Percentiles rank a stretch among this genome's conserved stretches.
These are phyloP conservation scores for Drosophila pseudoobscura DNA, from an alignment of 1,140 invertebrate species.

Conservation along the genomic window DNA sequence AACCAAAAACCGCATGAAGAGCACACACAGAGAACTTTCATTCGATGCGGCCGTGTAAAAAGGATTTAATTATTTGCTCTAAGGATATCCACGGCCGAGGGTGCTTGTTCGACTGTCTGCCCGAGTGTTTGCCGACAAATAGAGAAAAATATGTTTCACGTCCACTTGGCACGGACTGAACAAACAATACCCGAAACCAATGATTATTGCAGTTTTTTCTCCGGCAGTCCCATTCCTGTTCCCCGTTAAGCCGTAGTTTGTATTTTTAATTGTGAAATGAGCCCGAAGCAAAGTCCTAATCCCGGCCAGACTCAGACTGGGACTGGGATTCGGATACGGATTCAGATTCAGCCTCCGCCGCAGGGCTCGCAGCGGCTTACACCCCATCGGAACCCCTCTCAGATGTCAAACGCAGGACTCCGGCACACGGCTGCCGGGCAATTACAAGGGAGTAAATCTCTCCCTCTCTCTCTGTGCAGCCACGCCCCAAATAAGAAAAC, in stretches of 20 bases:
- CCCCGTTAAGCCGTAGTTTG: constrained; percentile 19
- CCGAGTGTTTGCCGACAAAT: constrained; percentile 61
- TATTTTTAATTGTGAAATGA: constrained; percentile 64
- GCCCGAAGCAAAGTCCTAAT: constrained; percentile 46
- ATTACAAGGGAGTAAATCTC: constrained; percentile 42
- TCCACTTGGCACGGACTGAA: constrained; percentile 58
- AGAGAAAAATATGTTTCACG: constrained; percentile 74
- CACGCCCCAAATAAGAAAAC: constrained; percentile 35
- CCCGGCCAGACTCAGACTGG: constrained; percentile 17
- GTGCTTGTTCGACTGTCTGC: constrained; percentile 15
- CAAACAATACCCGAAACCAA: constrained; percentile 40
- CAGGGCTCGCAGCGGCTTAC: constrained; percentile 42
- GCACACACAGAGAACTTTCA: constrained; percentile 34
- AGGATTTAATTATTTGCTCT: constrained; percentile 83
- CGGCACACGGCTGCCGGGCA: background rate
- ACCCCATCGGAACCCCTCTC: constrained; percentile 14
- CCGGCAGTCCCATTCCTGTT: background rate
- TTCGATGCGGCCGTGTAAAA: constrained; percentile 73
- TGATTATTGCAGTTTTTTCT: constrained; percentile 29
- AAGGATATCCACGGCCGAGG: constrained; percentile 56
- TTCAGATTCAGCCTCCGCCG: constrained; percentile 28
- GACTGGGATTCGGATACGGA: background rate
- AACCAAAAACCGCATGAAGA: constrained; percentile 41
- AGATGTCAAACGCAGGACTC: constrained; percentile 46
- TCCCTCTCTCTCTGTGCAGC: background rate